These are phyloP conservation scores for Chanos chanos DNA, from an alignment of 2,797 vertebrate species.

Conservation along the genomic window DNA sequence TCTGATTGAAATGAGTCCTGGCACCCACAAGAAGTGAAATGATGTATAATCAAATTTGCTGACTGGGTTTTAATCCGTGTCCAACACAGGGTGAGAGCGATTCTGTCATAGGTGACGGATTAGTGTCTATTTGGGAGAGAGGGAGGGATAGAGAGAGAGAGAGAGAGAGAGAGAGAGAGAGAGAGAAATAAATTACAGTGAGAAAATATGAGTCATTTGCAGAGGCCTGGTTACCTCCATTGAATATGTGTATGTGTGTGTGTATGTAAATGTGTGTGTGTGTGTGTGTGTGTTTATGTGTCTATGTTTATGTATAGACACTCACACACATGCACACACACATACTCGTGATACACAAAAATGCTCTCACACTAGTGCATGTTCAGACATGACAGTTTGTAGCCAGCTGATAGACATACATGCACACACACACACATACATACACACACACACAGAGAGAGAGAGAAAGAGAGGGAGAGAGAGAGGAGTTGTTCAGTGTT, in stretches of 20 bases:
- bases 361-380: not conserved
- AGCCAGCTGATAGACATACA: no score
- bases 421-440: not conserved
- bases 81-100: conserved; percentile 16
- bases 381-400: no score
- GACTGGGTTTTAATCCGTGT: not conserved
- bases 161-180: not conserved
- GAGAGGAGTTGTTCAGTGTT: conserved; percentile 56
- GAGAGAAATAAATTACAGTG: conserved; percentile 14
- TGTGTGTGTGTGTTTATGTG: no score
- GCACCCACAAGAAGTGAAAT: no score
- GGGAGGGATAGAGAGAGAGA: not conserved
- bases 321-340: not conserved
- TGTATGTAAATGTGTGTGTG: no score
- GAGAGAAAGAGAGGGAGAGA: conserved; percentile 5
- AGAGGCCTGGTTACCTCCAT: conserved; percentile 10
- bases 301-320: not conserved
- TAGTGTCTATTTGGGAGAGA: conserved; percentile 24
- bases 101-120: conserved; percentile 31
- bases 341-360: not conserved
- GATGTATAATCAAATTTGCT: not conserved
- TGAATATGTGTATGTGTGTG: not conserved
- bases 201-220: conserved; percentile 45
- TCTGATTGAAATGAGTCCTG: not conserved
- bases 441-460: not conserved